Evolutionary conservation across 2,797 vertebrate genomes (phyloP).

Genomic region (Gambelia wislizenii): DNA sequence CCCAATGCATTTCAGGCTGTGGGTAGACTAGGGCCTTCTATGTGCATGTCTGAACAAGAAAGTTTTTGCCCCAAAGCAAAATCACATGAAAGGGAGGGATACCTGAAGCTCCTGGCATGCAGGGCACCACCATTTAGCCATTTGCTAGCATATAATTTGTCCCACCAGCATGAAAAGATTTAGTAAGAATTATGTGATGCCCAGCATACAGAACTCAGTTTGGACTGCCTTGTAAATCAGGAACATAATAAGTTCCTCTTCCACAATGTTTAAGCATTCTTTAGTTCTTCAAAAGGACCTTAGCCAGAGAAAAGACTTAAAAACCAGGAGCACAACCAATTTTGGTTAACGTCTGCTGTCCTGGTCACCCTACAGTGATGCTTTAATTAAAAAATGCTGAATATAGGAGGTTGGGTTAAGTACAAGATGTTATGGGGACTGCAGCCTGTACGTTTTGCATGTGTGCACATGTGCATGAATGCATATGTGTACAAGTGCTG

Average conservation of each 20-base stretch:
- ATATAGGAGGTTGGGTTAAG: not conserved
- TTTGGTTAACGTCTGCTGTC: not conserved
- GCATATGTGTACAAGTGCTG: not conserved
- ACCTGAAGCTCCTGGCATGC: not conserved
- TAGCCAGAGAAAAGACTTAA: not conserved
- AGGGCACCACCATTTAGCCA: not conserved
- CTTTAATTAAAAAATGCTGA: not conserved
- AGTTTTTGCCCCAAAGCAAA: not conserved
- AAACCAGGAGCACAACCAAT: not conserved
- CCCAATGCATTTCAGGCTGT: no score
- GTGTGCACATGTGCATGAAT: not conserved
- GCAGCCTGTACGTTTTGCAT: not conserved
- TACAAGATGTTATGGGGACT: not conserved
- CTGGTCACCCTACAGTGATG: not conserved
- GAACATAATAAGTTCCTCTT: not conserved
- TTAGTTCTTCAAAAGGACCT: not conserved
- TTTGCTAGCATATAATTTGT: not conserved
- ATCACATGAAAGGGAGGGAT: not conserved
- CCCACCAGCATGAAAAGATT: not conserved
- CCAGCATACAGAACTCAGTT: not conserved
- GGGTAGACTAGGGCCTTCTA: no score
- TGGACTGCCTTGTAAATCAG: not conserved
- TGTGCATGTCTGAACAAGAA: not conserved
- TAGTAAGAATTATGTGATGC: not conserved
- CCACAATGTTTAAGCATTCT: not conserved